Base-by-base conservation (phyloP, 53 echinoderm and acorn worm genomes). In the Paracentrotus lividus region DNA sequence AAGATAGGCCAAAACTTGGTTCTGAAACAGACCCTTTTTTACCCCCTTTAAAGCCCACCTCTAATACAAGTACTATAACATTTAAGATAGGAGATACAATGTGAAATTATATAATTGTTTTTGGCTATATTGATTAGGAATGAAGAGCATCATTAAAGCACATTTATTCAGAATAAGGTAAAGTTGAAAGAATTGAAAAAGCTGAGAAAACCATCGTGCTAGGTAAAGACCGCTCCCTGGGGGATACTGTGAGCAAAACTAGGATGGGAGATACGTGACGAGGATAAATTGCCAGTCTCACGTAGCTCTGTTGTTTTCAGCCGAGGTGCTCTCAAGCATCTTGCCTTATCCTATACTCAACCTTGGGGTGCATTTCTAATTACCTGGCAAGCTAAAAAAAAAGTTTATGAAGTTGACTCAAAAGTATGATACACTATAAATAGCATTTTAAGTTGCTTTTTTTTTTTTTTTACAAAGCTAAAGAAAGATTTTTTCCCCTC, bases 281-380 rank as follows among this genome's bases (percentile, higher is more conserved):
- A 81, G 81, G 47, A 47, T 81, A 81, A 44, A 81, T 81, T 47
- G 72, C 47, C 81, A 47, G 81, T 21, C 40, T 36, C 72, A 81
- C 47, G 81, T 81, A 72, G 72, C 81, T 81, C 81, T 81, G 44
- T 47, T 47, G 27, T 81, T 34, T 34, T 81, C 81, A 81, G 26
- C 47, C 81, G 26, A 47, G 47, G 81, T 47, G 47, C n/a, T 81
- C 47, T 21, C 16, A 21, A 42, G 40, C 76, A 40, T 76, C 18
- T 42, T 81, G 47, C 81, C 81, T 8, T 47, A 81, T 47, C 44
- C 81, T 10, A 47, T 45, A 33, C 44, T n/a, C 47, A 47, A 81
- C 81, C 81, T 81, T 81, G 81, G 27, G 44, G 47, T 44, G 47
- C 47, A 81, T 9, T 81, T 26, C 44, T 81, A 81, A 47, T 81